A percentile compares a stretch with the other conserved stretches of the same genome.
These are phyloP conservation scores for Poeciliopsis paucimaculata DNA, from an alignment of 2,797 vertebrate genomes.

Conservation along the genomic window DNA sequence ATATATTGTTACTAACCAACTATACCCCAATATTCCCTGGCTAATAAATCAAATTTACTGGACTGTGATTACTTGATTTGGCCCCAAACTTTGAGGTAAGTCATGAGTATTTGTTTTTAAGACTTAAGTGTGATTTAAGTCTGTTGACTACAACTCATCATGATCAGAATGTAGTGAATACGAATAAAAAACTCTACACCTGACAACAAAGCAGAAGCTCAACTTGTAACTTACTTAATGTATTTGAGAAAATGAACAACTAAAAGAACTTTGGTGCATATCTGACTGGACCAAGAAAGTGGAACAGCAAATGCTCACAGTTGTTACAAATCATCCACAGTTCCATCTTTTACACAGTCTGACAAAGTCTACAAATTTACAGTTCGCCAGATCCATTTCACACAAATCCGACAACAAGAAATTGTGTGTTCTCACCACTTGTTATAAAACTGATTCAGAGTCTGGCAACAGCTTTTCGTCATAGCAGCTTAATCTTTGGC, in stretches of 20 bases:
- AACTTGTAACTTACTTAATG: neutral
- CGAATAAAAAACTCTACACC: neutral
- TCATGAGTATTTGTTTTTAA: neutral
- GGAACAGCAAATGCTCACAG: conserved; percentile 13
- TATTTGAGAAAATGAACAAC: neutral
- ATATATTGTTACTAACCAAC: neutral
- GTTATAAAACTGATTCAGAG: conserved; percentile 41
- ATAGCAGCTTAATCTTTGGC: conserved; percentile 38
- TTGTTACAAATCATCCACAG: neutral
- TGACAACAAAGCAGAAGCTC: neutral
- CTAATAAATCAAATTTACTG: neutral
- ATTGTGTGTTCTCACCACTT: conserved; percentile 41
- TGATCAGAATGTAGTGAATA: neutral
- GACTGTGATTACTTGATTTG: neutral
- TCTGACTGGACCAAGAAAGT: conserved; percentile 11
- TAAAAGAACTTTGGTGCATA: neutral
- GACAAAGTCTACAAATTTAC: conserved; percentile 17
- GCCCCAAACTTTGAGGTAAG: neutral
- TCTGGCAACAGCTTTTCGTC: conserved; percentile 48
- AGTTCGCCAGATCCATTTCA: conserved; percentile 37
- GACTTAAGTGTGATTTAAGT: neutral
- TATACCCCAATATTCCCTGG: neutral
- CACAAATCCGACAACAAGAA: conserved; percentile 33
- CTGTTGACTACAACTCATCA: neutral
- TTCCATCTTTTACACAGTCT: conserved; percentile 4